These are phyloP conservation scores for Hydractinia echinata DNA, from an alignment of 30 jellyfish, hydroid and myxozoan species.

Conservation along the genomic window DNA sequence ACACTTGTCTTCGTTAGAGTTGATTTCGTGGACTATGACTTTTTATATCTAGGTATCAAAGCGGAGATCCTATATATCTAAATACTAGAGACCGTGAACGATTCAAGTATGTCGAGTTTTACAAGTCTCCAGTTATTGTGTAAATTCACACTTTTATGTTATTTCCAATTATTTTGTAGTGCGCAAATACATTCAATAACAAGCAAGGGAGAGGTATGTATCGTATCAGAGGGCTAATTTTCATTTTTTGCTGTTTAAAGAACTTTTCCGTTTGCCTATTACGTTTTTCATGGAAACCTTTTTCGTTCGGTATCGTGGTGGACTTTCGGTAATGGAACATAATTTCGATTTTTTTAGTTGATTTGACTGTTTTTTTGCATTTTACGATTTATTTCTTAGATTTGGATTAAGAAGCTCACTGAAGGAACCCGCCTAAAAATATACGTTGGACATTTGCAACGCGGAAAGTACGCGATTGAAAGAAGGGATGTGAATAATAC, in stretches of 20 bases:
- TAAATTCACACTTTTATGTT: not conserved
- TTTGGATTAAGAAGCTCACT: conserved; percentile 89
- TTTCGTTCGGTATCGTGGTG: too few species aligned
- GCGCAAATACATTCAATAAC: conserved; percentile 93
- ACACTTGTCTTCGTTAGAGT: not conserved
- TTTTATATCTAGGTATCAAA: conserved; percentile 65
- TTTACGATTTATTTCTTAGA: conserved; percentile 41
- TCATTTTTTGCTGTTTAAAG: not conserved
- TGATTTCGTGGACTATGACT: not conserved
- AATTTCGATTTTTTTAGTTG: not conserved
- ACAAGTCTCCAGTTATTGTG: not conserved
- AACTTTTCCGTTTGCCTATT: too few species aligned
- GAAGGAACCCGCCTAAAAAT: conserved; percentile 92
- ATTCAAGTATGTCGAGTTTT: conserved; percentile 56
- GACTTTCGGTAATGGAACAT: too few species aligned
- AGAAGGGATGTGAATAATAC: conserved; percentile 18
- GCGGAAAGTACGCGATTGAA: conserved; percentile 79
- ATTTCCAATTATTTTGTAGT: conserved; percentile 28
- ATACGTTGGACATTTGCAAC: conserved; percentile 81
- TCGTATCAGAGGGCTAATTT: not conserved
- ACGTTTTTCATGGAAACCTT: too few species aligned
- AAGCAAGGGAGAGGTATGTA: conserved; percentile 84
- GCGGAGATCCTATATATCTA: conserved; percentile 84
- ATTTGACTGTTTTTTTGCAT: not conserved
- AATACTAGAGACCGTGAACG: conserved; percentile 80